A percentile compares a stretch with the other conserved stretches of the same genome.
Evolutionary conservation across 1,140 invertebrate species (phyloP).

Genomic region (Hesperophylax magnus): DNA sequence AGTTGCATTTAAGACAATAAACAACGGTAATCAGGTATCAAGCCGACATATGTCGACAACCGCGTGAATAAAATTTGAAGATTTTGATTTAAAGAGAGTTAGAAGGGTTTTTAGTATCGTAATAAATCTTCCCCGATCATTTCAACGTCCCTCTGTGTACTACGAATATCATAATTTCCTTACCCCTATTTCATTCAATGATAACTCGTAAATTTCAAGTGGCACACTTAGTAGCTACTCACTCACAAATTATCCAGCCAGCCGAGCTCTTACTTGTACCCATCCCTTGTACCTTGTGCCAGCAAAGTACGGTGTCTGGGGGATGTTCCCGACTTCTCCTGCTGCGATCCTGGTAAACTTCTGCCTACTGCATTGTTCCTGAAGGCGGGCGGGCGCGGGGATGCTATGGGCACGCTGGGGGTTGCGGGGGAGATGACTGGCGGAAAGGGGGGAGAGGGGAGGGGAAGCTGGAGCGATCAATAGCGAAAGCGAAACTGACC

Average conservation of each 20-base stretch:
- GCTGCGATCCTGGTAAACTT: not conserved
- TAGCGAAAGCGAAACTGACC: conserved; percentile 49
- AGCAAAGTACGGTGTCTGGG: too few species aligned
- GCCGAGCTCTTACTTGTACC: too few species aligned
- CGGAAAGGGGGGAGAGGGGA: not conserved
- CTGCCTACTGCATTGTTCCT: conserved; percentile 25
- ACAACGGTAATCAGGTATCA: too few species aligned
- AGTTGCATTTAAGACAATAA: too few species aligned
- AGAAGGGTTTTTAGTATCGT: too few species aligned
- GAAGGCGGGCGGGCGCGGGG: not conserved
- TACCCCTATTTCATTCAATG: not conserved
- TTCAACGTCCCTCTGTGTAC: not conserved
- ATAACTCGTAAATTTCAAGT: not conserved
- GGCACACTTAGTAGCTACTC: not conserved
- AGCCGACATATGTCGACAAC: too few species aligned
- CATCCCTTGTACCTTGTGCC: too few species aligned
- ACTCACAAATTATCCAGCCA: too few species aligned
- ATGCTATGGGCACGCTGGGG: not conserved
- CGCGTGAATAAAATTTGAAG: too few species aligned
- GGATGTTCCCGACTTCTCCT: too few species aligned
- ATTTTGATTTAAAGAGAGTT: too few species aligned
- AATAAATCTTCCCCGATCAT: too few species aligned
- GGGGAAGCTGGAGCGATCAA: conserved; percentile 45
- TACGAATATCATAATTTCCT: conserved; percentile 1
- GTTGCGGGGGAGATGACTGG: not conserved